Evolutionary conservation across 2,113 vertebrate genomes (phyloP), one percentile per base, ranked within the genome.

Genomic region (Brachypteracias leptosomus): DNA sequence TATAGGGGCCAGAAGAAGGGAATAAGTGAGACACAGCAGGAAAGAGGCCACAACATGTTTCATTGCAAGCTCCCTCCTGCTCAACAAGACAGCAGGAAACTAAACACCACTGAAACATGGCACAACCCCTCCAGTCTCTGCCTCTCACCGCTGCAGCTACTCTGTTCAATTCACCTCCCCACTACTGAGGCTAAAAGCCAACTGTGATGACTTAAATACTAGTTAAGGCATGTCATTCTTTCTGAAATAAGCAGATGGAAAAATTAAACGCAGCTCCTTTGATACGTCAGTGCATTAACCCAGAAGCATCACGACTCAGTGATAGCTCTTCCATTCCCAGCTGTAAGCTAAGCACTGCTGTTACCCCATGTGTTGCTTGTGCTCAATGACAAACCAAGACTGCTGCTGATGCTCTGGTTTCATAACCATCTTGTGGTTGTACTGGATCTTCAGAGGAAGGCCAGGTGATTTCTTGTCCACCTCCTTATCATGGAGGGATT

Each of bases 161-260:
- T 76, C 67, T 80, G 5, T 9, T 71, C 88, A 71, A 21, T 35
- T 70, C 88, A 67, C 70, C 71, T 59, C 75, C 38, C 21, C 75
- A 77, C 82, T 74, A 42, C 58, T 28, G 78, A 90, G 75, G 76
- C 82, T 86, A 62, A 94, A 80, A 96, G 90, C 72, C 90, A 91
- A 61, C 79, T 57, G 59, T 61, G 65, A 94, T 80, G 77, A 88
- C 73, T 75, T 74, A 86, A 94, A 44, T 68, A 47, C 72, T 40
- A 83, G 44, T 71, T 77, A 87, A 86, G 76, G 88, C 44, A 40
- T 20, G 68, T 55, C 75, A 86, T 33, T 94, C 90, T 72, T 86
- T 40, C 68, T 68, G 85, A 92, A 90, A 79, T 22, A 52, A 76
- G 55, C 29, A 80, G 85, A 89, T 0, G 52, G n/a, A 76, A 83